Base-by-base conservation (phyloP, 2,888 invertebrate genomes). In the Harpagoxenus sublaevis region DNA sequence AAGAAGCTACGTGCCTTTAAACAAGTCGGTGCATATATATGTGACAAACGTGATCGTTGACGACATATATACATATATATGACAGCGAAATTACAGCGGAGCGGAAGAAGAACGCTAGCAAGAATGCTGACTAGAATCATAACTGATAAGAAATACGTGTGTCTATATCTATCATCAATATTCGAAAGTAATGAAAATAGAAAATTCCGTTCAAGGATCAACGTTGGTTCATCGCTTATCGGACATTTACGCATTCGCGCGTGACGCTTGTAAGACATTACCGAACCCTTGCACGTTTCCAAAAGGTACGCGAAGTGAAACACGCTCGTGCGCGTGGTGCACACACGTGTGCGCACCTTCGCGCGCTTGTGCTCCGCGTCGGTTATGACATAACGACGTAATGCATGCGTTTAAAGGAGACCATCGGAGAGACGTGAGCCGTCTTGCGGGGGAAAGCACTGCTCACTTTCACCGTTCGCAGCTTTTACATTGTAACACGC, bases 371-470 rank as follows among this genome's bases (percentile, higher is more conserved):
- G 60, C 23, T 23, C 65, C 65, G 48, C 75, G 65, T 65, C 45
- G 75, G 84, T 84, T 87, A 92, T 94, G 94, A 94, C 93, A 92
- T 94, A 94, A 94, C 89, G 86, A 83, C 85, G 90, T 93, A 93
- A 93, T 93, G 90, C 91, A 92, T 92, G 92, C 92, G 91, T 92
- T 94, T 92, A 92, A 93, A 92, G 89, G 91, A 92, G 94, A 93
- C 91, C 91, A 92, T 92, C 89, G 90, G 88, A 89, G 90, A 91
- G 89, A 91, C 90, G 88, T 85, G 89, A 89, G 89, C 90, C 89
- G 90, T 93, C 90, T 87, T 89, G 91, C 89, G 92, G 93, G 93
- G 92, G 94, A 94, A 94, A 94, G 94, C 93, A 94, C 89, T 91
- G 92, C 86, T 90, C 91, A 92, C 94, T 94, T 94, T 94, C 94